Evolutionary conservation across 2,797 vertebrate genomes (phyloP).

Genomic region (Parotocinclus haroldoi): DNA sequence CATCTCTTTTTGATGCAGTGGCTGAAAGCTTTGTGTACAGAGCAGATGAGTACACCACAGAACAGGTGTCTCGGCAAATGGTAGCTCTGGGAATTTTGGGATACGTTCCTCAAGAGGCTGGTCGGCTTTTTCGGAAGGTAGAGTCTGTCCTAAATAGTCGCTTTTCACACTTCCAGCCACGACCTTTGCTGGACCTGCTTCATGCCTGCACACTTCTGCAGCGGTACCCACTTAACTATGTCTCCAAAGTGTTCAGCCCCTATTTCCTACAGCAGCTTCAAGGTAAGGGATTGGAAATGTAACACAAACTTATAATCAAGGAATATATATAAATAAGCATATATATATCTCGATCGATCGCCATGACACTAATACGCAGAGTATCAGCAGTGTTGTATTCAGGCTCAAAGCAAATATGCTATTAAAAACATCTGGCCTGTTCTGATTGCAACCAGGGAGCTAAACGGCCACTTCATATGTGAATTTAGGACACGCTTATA

Average conservation of each 20-base stretch:
- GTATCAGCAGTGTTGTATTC: no score
- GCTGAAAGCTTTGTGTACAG: conserved; percentile 82
- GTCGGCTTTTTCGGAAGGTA: conserved; percentile 79
- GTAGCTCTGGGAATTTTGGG: conserved; percentile 81
- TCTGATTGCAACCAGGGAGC: no score
- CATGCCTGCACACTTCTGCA: conserved; percentile 83
- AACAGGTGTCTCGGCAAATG: conserved; percentile 77
- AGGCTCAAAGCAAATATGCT: no score
- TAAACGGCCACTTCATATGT: no score
- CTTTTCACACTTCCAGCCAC: conserved; percentile 79
- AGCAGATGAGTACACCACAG: conserved; percentile 75
- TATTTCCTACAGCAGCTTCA: conserved; percentile 86
- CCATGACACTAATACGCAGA: no score
- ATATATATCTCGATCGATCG: no score
- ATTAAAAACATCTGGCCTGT: no score
- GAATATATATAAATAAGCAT: no score
- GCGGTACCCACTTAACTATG: conserved; percentile 86
- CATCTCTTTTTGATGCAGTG: conserved; percentile 71
- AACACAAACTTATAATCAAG: no score
- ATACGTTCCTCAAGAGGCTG: conserved; percentile 80
- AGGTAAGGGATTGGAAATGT: conserved; percentile 82
- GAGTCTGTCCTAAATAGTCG: conserved; percentile 70
- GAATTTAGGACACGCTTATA: no score
- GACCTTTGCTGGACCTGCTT: conserved; percentile 75
- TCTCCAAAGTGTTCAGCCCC: conserved; percentile 84